Conservation (phyloP, 2,888 invertebrate genomes). For the Hypomecis atomaria region DNA sequence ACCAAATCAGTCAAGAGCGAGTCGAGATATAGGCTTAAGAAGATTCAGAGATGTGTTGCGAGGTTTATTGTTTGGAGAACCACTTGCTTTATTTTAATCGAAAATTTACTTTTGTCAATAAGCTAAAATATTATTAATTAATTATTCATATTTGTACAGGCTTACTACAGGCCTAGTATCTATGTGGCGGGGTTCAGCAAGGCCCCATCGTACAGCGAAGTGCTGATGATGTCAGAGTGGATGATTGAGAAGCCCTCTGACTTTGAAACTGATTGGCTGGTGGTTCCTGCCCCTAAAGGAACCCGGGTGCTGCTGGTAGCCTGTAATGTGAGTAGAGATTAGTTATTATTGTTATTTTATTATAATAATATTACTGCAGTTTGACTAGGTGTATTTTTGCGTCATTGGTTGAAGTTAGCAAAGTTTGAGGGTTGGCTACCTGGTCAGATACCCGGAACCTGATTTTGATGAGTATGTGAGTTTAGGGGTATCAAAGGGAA, state of each 20-base stretch:
- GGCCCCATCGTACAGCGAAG: conserved; percentile 68
- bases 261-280: conserved; percentile 88
- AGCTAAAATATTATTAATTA: neutral
- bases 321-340: conserved; percentile 76
- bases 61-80: too few relatives aligned
- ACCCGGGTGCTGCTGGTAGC: conserved; percentile 93
- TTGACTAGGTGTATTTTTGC: too few relatives aligned
- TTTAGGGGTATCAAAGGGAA: too few relatives aligned
- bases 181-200: conserved; percentile 77
- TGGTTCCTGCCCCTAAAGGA: conserved; percentile 93
- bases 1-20: too few relatives aligned
- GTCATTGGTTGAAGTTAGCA: too few relatives aligned
- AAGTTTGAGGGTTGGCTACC: too few relatives aligned
- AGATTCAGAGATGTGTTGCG: too few relatives aligned
- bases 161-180: conserved; percentile 64
- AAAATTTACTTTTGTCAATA: too few relatives aligned
- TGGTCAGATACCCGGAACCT: too few relatives aligned
- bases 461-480: too few relatives aligned
- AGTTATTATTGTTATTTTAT: neutral
- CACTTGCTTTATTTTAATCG: too few relatives aligned
- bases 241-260: conserved; percentile 93
- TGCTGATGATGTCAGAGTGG: conserved; percentile 97
- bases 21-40: too few relatives aligned
- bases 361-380: neutral
- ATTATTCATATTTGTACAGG: conserved; percentile 50